These are phyloP conservation scores for Dysmachus trigonus DNA, from an alignment of 2,888 invertebrate genomes.

Conservation along the genomic window DNA sequence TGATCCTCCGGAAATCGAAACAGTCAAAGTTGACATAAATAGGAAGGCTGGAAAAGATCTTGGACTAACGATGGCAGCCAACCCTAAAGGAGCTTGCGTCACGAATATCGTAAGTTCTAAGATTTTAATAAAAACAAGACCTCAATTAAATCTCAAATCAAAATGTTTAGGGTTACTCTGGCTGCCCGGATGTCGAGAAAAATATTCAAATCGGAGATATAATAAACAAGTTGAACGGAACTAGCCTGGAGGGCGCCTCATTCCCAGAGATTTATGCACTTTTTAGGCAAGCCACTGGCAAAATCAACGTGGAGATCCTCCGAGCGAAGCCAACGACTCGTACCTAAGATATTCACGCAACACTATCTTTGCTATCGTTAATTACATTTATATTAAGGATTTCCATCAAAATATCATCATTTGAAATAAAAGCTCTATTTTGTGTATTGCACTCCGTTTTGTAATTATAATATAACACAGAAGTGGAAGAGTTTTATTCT, in stretches of 20 bases:
- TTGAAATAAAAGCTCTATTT: not conserved
- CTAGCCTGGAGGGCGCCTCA: conserved; percentile 77
- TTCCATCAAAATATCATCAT: not conserved
- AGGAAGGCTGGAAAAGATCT: conserved; percentile 90
- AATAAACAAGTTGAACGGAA: conserved; percentile 87
- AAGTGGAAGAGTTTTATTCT: conserved; percentile 14
- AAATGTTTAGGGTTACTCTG: conserved; percentile 63
- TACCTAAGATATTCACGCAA: not conserved
- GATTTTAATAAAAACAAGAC: not conserved
- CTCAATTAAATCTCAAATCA: not conserved
- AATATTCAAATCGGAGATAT: conserved; percentile 92
- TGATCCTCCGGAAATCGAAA: conserved; percentile 77
- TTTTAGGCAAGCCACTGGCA: conserved; percentile 86
- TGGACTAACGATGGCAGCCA: conserved; percentile 86
- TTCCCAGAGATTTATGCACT: conserved; percentile 89
- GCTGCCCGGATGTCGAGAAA: conserved; percentile 87
- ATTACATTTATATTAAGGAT: not conserved
- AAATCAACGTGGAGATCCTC: conserved; percentile 83
- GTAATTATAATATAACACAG: not conserved
- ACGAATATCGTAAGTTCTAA: conserved; percentile 82
- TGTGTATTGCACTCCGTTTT: not conserved
- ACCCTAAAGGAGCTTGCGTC: conserved; percentile 86
- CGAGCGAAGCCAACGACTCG: conserved; percentile 75
- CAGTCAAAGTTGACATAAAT: conserved; percentile 82
- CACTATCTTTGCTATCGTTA: not conserved